Evolutionary conservation across 2,888 invertebrate genomes (phyloP).

Genomic region (Drosophila pseudotalamancana): DNA sequence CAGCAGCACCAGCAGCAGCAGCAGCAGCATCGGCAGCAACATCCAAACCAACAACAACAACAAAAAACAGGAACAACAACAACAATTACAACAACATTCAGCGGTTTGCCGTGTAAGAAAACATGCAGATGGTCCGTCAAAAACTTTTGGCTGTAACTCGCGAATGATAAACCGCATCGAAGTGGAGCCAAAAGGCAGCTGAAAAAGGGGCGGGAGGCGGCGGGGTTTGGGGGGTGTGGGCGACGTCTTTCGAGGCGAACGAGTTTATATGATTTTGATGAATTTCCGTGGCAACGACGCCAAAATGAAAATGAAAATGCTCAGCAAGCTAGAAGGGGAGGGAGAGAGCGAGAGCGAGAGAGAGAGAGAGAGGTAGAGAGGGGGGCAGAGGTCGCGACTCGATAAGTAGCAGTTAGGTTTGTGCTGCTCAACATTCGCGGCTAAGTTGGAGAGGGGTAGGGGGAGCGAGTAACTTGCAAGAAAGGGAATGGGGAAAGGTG

Average conservation of each 20-base stretch:
- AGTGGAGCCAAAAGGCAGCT: conserved; percentile 3
- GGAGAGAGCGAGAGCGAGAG: neutral
- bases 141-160: conserved; percentile 65
- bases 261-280: conserved; percentile 80
- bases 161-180: conserved; percentile 71
- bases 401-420: conserved; percentile 78
- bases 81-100: conserved; percentile 35
- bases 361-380: neutral
- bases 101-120: conserved; percentile 57
- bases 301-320: conserved; percentile 72
- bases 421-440: conserved; percentile 62
- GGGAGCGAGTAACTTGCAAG: neutral
- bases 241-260: conserved; percentile 56
- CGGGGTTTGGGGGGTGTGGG: neutral
- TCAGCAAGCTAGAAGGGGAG: neutral
- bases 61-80: conserved; percentile 25
- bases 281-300: conserved; percentile 80
- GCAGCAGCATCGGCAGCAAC: conserved; percentile 31
- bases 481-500: neutral
- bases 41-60: conserved; percentile 47
- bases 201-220: neutral
- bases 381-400: conserved; percentile 49
- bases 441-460: no score
- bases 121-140: conserved; percentile 75
- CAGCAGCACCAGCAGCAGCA: conserved; percentile 30